phyloP scores from a whole-genome alignment of 2,113 vertebrate species.

The Bufo bufo region DNA sequence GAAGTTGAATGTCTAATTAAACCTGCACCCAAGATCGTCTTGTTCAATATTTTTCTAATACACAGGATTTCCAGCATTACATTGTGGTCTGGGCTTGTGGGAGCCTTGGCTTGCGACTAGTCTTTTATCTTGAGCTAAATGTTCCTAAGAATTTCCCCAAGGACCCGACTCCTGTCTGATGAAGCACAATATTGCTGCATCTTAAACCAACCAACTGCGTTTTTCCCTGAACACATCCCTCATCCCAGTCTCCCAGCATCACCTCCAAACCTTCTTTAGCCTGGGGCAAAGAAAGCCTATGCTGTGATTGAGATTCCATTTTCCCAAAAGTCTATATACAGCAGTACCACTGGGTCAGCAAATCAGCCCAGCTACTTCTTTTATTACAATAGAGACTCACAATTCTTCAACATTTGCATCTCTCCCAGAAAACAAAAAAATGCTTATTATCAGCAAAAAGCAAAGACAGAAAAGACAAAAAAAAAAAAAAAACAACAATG shows the following conservation, averaged over 20 bases:
- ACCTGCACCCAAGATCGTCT: background rate
- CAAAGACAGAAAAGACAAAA: background rate
- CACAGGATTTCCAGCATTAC: conserved; percentile 10
- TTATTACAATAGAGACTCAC: conserved; percentile 52
- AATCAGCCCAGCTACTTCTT: conserved; percentile 51
- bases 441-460: conserved; percentile 56
- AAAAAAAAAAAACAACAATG: background rate
- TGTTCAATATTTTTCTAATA: background rate
- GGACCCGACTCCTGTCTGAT: conserved; percentile 55
- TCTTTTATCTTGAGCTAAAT: conserved; percentile 56
- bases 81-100: conserved; percentile 46
- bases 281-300: conserved; percentile 56
- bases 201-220: conserved; percentile 52
- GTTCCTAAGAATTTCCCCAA: conserved; percentile 50
- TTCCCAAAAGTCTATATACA: conserved; percentile 55
- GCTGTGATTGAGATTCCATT: conserved; percentile 58
- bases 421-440: conserved; percentile 44
- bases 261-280: conserved; percentile 57
- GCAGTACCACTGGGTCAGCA: conserved; percentile 56
- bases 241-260: conserved; percentile 53
- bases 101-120: conserved; percentile 45
- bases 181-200: conserved; percentile 53
- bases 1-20: background rate
- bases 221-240: conserved; percentile 52
- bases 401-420: conserved; percentile 55